phyloP scores from a whole-genome alignment of 2,888 invertebrate genomes.

The Piscicola geometra region DNA sequence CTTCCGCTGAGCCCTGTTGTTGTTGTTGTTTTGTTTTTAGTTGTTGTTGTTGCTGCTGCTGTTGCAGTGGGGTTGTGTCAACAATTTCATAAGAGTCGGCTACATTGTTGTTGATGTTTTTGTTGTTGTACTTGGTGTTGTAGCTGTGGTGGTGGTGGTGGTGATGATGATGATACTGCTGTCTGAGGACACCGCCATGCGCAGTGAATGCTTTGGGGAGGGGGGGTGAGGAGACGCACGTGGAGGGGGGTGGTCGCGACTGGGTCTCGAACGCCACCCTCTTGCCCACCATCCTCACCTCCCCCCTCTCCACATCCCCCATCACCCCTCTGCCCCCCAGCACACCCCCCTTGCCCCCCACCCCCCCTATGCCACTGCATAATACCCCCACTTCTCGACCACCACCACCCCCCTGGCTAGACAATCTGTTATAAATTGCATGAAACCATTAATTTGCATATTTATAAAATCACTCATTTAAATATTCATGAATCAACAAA shows the following conservation, averaged over 20 bases:
- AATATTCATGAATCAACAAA: no score
- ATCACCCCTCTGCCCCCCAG: background rate
- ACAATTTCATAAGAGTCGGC: background rate
- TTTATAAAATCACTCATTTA: no score
- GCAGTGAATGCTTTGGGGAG: background rate
- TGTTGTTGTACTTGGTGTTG: background rate
- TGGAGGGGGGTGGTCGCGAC: background rate
- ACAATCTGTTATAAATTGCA: no score
- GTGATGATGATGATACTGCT: slow-evolving; percentile 12
- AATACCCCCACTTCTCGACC: no score
- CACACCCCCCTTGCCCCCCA: background rate
- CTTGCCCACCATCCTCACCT: background rate
- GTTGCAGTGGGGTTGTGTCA: background rate
- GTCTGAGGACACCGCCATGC: background rate
- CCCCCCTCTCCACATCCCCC: background rate
- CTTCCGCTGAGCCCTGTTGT: background rate
- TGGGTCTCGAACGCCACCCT: slow-evolving; percentile 1
- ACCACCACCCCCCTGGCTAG: no score
- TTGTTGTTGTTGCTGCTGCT: background rate
- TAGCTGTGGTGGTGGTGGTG: slow-evolving; percentile 3
- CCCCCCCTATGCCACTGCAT: background rate
- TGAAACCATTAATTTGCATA: no score
- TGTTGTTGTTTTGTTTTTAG: no score
- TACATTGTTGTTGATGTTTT: background rate
- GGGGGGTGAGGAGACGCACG: background rate